Conservation (phyloP, 2,113 vertebrate genomes). For the Leiothrix lutea region DNA sequence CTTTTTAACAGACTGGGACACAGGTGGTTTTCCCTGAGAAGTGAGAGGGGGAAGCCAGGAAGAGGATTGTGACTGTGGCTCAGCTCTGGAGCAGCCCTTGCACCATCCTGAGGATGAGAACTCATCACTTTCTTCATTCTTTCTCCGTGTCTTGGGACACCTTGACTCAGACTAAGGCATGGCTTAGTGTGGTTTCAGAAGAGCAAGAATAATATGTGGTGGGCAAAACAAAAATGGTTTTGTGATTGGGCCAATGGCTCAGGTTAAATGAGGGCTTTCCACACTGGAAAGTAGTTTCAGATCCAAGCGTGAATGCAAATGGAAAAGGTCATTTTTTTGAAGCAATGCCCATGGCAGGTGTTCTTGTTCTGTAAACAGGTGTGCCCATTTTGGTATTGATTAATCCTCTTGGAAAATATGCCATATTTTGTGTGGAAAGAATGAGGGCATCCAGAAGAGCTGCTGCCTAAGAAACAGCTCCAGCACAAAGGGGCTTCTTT, state of each 20-base stretch:
- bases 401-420: not conserved
- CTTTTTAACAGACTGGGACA: not conserved
- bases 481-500: not conserved
- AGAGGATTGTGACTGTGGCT: not conserved
- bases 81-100: not conserved
- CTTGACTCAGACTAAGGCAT: not conserved
- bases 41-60: rapidly evolving
- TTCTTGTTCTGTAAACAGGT: not conserved
- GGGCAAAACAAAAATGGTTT: not conserved
- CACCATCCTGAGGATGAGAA: not conserved
- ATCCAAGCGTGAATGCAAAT: not conserved
- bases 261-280: not conserved
- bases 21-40: not conserved
- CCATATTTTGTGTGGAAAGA: not conserved
- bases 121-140: rapidly evolving
- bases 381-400: not conserved
- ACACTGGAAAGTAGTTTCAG: not conserved
- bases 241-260: not conserved
- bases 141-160: not conserved
- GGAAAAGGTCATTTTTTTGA: not conserved
- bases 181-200: not conserved
- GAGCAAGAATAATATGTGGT: not conserved
- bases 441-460: not conserved
- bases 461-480: not conserved
- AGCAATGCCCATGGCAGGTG: not conserved